A percentile compares a stretch with the other conserved stretches of the same genome.
These are phyloP conservation scores for Phoxinus phoxinus DNA, from an alignment of 2,113 vertebrate species.

Conservation along the genomic window DNA sequence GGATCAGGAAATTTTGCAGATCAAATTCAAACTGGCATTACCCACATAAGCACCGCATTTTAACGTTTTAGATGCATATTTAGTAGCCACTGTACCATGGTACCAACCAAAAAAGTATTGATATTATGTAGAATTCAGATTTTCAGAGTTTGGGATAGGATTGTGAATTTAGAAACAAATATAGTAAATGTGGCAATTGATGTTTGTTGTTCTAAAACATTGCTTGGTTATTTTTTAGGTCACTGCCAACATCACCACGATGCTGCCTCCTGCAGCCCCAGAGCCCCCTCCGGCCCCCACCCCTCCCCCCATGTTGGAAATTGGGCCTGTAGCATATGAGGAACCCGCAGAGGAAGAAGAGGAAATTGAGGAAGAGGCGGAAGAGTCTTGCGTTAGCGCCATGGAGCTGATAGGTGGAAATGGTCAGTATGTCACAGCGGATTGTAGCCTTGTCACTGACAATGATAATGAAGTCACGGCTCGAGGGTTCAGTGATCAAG, in stretches of 20 bases:
- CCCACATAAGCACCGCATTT: not conserved
- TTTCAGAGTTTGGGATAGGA: not conserved
- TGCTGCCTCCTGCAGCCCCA: not conserved
- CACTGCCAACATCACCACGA: conserved; percentile 21
- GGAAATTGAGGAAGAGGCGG: conserved; percentile 74
- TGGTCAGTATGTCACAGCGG: conserved; percentile 70
- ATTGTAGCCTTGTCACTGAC: conserved; percentile 3
- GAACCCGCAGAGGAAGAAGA: conserved; percentile 80
- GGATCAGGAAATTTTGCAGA: not conserved
- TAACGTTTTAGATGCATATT: too few relatives aligned
- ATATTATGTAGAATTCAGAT: not conserved
- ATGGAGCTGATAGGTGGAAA: conserved; percentile 85
- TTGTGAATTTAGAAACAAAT: not conserved
- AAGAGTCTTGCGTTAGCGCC: conserved; percentile 89
- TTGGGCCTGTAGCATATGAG: conserved; percentile 80
- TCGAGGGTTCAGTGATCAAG: conserved; percentile 18
- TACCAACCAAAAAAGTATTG: not conserved
- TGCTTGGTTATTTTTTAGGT: conserved; percentile 44
- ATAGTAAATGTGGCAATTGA: not conserved
- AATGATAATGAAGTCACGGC: not conserved
- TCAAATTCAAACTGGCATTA: not conserved
- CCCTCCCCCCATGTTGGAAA: conserved; percentile 75
- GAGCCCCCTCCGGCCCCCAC: conserved; percentile 50
- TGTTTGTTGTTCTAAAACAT: not conserved
- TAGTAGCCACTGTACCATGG: not conserved